These are phyloP conservation scores for Crenuchus spilurus DNA, from an alignment of 2,797 vertebrate species.

Conservation along the genomic window DNA sequence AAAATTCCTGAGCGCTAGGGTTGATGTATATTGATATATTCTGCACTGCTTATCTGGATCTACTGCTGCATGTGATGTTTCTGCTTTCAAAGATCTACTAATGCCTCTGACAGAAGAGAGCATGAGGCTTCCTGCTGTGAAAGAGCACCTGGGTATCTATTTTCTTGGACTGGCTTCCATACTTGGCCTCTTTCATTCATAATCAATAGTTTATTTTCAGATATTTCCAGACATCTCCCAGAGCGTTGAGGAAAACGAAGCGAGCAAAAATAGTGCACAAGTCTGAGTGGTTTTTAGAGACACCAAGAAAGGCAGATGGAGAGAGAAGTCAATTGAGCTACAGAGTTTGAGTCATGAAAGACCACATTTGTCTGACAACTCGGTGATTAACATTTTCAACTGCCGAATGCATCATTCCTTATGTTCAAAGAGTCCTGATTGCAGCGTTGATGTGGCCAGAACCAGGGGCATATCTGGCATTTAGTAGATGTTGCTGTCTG, in stretches of 20 bases:
- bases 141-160: conserved; percentile 1
- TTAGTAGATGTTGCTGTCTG: too few species aligned
- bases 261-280: neutral
- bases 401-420: neutral
- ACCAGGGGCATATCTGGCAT: too few species aligned
- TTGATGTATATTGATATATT: too few species aligned
- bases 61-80: neutral
- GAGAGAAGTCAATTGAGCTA: neutral
- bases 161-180: neutral
- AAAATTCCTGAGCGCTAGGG: too few species aligned
- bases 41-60: neutral
- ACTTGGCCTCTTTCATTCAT: conserved; percentile 9
- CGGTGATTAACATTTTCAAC: conserved; percentile 16
- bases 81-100: neutral
- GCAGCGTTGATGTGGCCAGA: too few species aligned
- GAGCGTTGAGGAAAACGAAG: neutral
- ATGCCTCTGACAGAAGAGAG: conserved; percentile 1
- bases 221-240: conserved; percentile 19
- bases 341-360: neutral
- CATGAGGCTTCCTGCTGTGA: neutral
- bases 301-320: neutral
- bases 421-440: conserved; percentile 12
- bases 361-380: conserved; percentile 29
- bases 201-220: conserved; percentile 42
- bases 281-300: neutral